Percentiles rank a stretch among this genome's conserved stretches.
These are phyloP conservation scores for Trinorchestia longiramus DNA, from an alignment of 1,140 invertebrate species.

Conservation along the genomic window DNA sequence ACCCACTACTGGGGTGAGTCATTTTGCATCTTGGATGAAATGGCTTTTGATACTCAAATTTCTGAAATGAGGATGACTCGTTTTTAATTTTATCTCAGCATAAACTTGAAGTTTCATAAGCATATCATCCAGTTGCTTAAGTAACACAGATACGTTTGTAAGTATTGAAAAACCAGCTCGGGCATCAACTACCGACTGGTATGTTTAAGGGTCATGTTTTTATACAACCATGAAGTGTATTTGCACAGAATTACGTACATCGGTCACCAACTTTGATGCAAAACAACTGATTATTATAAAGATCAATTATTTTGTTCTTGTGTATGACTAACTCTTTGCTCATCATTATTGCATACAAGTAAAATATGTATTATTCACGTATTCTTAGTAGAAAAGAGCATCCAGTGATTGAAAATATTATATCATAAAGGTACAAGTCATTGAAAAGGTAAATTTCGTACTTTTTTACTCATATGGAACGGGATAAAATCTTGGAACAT, in stretches of 20 bases:
- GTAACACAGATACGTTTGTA: neutral
- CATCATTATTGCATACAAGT: too few relatives aligned
- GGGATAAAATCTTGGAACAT: neutral
- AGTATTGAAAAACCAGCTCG: neutral
- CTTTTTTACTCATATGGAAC: neutral
- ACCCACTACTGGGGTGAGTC: neutral
- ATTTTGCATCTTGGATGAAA: neutral
- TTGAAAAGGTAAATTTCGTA: neutral
- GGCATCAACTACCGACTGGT: neutral
- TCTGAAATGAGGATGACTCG: neutral
- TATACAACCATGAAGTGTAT: neutral
- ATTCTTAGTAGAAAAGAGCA: too few relatives aligned
- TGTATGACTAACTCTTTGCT: neutral
- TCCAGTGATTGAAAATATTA: neutral
- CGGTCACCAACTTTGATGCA: neutral
- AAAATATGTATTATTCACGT: too few relatives aligned
- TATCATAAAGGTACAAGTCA: neutral
- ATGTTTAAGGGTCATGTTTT: neutral
- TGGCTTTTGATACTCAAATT: neutral
- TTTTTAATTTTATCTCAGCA: neutral
- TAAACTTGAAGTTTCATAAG: neutral
- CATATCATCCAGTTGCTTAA: neutral
- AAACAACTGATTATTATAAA: neutral
- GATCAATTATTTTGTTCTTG: neutral
- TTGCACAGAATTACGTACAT: neutral